phyloP scores from a whole-genome alignment of 2,113 vertebrate species.

The Chunga burmeisteri region DNA sequence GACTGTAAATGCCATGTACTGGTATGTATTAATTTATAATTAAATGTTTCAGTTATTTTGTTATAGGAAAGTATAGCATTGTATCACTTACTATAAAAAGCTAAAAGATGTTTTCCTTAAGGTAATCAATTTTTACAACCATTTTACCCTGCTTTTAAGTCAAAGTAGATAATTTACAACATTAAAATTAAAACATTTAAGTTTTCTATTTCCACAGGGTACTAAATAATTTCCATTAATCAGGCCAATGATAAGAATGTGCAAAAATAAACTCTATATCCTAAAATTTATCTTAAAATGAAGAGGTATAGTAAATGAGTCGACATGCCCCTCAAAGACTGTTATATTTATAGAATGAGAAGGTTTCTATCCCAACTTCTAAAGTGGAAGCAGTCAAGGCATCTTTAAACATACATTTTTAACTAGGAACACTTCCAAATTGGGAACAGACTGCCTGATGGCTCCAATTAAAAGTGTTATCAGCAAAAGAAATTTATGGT shows the following conservation, averaged over 20 bases:
- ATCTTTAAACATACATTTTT: background rate
- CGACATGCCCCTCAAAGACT: background rate
- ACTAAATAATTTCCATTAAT: background rate
- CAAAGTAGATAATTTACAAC: background rate
- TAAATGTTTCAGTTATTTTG: background rate
- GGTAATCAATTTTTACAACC: background rate
- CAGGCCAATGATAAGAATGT: background rate
- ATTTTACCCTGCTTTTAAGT: background rate
- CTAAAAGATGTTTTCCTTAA: background rate
- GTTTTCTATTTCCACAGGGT: background rate
- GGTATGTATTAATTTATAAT: background rate
- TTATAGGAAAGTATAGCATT: background rate
- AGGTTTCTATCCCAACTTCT: background rate
- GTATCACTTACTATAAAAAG: background rate
- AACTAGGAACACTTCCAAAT: background rate
- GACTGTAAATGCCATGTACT: background rate
- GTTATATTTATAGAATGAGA: background rate
- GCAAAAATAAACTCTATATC: background rate
- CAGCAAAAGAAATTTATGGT: background rate
- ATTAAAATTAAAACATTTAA: background rate
- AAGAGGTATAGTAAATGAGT: background rate
- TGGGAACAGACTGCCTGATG: background rate
- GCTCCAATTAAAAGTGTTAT: background rate
- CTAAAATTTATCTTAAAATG: background rate
- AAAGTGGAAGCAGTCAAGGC: background rate